phyloP scores from a whole-genome alignment of 2,888 invertebrate genomes.

The Belgica antarctica region DNA sequence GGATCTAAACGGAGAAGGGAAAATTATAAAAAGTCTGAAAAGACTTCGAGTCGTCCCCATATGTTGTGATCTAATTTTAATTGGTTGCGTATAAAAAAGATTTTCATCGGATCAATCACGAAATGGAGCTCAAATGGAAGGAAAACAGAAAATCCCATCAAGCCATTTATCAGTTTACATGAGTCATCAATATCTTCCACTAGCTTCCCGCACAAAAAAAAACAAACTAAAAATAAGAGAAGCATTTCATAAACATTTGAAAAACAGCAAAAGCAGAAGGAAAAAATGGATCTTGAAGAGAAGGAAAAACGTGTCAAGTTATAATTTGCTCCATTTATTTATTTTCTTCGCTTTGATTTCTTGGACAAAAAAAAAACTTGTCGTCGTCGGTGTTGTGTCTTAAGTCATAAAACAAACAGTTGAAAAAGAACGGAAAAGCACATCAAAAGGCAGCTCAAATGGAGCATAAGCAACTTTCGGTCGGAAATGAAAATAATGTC shows the following conservation, averaged over 20 bases:
- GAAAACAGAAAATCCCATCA: slow-evolving; percentile 20
- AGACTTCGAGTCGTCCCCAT: too few species aligned
- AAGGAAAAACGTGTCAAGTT: slow-evolving; percentile 43
- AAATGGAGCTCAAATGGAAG: neutral
- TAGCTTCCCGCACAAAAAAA: neutral
- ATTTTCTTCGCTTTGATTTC: neutral
- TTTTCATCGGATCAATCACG: neutral
- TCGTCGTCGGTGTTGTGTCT: slow-evolving; percentile 28
- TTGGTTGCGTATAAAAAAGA: neutral
- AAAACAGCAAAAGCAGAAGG: neutral
- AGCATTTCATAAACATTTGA: slow-evolving; percentile 21
- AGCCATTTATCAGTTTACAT: slow-evolving; percentile 37
- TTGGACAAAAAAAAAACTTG: slow-evolving; percentile 14
- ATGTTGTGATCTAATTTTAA: slow-evolving; percentile 28
- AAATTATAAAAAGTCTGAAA: neutral
- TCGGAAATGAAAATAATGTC: slow-evolving; percentile 26
- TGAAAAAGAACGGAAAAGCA: neutral
- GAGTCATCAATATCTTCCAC: slow-evolving; percentile 35
- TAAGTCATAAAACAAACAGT: neutral
- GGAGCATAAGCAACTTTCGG: neutral
- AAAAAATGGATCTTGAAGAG: slow-evolving; percentile 11
- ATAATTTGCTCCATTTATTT: slow-evolving; percentile 44
- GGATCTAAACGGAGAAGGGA: neutral
- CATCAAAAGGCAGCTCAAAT: slow-evolving; percentile 6
- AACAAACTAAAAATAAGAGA: slow-evolving; percentile 24